These are phyloP conservation scores for Phyllostomus hastatus DNA, from an alignment of 2,113 vertebrate species.

Conservation along the genomic window DNA sequence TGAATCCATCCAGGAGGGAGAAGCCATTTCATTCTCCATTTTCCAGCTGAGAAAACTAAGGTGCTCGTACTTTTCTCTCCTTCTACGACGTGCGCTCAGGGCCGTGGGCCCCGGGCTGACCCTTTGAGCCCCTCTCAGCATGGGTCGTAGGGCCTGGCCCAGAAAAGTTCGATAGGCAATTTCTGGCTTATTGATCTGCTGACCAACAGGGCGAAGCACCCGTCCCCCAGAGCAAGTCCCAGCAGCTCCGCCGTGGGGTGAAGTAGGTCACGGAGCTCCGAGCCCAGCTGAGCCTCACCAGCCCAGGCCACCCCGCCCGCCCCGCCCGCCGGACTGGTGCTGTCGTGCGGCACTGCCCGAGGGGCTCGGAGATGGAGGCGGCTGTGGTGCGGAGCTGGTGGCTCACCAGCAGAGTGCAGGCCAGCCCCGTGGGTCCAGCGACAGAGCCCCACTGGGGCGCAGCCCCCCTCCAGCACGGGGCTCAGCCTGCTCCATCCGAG, in stretches of 20 bases:
- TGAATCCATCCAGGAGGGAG: not conserved
- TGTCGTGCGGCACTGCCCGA: accelerated
- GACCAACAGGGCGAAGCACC: not conserved
- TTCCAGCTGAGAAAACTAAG: not conserved
- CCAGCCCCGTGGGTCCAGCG: accelerated
- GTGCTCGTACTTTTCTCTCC: not conserved
- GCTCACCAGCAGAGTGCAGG: too few relatives aligned
- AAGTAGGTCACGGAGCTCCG: not conserved
- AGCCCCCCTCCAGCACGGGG: too few relatives aligned
- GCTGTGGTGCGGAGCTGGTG: accelerated
- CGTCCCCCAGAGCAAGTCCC: not conserved
- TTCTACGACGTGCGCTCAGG: too few relatives aligned
- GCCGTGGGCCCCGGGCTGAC: too few relatives aligned
- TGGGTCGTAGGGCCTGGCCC: not conserved
- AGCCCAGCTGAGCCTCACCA: not conserved
- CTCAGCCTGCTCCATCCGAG: accelerated
- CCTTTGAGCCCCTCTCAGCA: not conserved
- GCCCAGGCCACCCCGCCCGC: not conserved
- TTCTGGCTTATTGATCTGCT: not conserved
- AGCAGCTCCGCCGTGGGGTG: not conserved
- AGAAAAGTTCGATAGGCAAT: not conserved
- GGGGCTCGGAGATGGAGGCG: not conserved
- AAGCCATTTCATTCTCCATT: not conserved
- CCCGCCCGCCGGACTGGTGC: not conserved
- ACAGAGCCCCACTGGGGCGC: not conserved